Evolutionary conservation across 53 echinoderm and acorn worm species (phyloP).

Genomic region (Luidia sarsii): DNA sequence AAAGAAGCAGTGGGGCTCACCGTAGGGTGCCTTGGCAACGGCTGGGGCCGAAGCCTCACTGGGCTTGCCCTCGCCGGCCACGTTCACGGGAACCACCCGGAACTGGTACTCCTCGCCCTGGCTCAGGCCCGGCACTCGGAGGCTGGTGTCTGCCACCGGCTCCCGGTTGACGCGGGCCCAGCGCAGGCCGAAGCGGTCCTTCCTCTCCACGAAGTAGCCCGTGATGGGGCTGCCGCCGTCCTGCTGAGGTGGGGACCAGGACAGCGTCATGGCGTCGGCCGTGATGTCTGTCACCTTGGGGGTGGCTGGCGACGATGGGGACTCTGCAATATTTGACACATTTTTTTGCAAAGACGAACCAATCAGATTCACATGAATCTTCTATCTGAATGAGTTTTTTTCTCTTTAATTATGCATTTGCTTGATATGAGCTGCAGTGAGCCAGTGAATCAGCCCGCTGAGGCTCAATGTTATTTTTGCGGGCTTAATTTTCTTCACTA

Average conservation of each 20-base stretch:
- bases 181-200: conserved; percentile 80
- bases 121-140: conserved; percentile 71
- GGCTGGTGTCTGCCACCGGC: conserved; percentile 54
- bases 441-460: too few relatives aligned
- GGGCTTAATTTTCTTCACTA: too few relatives aligned
- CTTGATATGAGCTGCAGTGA: too few relatives aligned
- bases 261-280: conserved; percentile 68
- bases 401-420: not conserved
- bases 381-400: too few relatives aligned
- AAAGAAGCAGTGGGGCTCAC: too few relatives aligned
- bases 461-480: too few relatives aligned
- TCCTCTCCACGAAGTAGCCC: conserved; percentile 86
- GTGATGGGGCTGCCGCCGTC: conserved; percentile 89
- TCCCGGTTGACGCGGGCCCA: conserved; percentile 76
- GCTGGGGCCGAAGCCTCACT: conserved; percentile 70
- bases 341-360: not conserved
- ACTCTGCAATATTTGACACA: conserved; percentile 16
- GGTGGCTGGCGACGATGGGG: conserved; percentile 27
- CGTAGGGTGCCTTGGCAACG: conserved; percentile 86
- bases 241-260: conserved; percentile 79
- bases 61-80: conserved; percentile 87
- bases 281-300: conserved; percentile 73
- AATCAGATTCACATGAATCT: too few relatives aligned
- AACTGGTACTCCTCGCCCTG: conserved; percentile 91
- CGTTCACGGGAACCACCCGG: conserved; percentile 83